Evolutionary conservation across 1,140 invertebrate species (phyloP).

Genomic region (Lutraria rhynchaena): DNA sequence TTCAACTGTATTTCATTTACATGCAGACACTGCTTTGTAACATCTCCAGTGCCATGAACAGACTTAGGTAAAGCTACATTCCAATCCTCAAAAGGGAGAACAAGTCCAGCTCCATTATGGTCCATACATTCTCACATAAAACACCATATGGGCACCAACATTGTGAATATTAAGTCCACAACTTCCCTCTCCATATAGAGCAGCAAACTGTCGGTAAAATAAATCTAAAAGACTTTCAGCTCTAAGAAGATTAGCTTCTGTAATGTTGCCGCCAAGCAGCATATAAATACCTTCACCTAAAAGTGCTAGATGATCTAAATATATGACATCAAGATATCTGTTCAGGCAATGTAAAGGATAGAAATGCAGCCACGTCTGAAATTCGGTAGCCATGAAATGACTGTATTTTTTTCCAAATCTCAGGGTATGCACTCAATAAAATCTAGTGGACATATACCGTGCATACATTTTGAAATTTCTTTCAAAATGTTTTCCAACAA

Average conservation of each 20-base stretch:
- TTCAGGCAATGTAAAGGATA: constrained; percentile 29
- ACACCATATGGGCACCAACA: constrained; percentile 20
- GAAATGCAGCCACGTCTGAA: constrained; percentile 18
- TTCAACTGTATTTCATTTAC: constrained; percentile 4
- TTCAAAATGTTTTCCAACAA: constrained; percentile 47
- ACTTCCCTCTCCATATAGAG: constrained; percentile 19
- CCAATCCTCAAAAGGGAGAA: constrained; percentile 39
- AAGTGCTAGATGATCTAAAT: constrained; percentile 7
- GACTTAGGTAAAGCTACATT: constrained; percentile 23
- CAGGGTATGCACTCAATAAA: constrained; percentile 27
- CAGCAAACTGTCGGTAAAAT: constrained; percentile 34
- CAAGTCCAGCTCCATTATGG: constrained; percentile 45
- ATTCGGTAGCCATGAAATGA: constrained; percentile 38
- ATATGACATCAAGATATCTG: neutral
- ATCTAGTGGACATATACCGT: constrained; percentile 24
- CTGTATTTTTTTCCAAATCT: constrained; percentile 45
- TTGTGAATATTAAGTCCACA: constrained; percentile 52
- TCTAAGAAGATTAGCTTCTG: neutral
- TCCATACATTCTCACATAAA: constrained; percentile 26
- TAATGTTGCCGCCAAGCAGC: constrained; percentile 17
- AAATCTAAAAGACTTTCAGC: constrained; percentile 18
- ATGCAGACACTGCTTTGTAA: constrained; percentile 31
- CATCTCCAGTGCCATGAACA: constrained; percentile 21
- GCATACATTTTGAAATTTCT: constrained; percentile 16
- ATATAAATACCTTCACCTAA: constrained; percentile 34